phyloP scores from a whole-genome alignment of 2,888 invertebrate species.

The Germaria angustata region DNA sequence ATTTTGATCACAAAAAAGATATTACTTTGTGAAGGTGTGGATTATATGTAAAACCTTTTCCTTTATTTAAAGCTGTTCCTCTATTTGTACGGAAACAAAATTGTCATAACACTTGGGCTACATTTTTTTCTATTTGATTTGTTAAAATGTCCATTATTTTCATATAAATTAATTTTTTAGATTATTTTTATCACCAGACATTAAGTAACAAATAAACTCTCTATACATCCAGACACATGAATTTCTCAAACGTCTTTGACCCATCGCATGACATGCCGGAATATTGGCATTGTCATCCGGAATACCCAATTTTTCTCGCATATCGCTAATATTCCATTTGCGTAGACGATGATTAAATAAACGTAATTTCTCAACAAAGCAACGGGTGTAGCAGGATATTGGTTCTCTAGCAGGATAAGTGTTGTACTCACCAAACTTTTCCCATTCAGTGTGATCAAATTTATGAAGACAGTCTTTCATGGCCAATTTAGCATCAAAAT shows the following conservation, averaged over 20 bases:
- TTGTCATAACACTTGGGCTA: no score
- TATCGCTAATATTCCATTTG: slow-evolving; percentile 71
- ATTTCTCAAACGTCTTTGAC: slow-evolving; percentile 65
- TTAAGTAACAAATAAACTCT: slow-evolving; percentile 73
- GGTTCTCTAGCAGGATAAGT: slow-evolving; percentile 73
- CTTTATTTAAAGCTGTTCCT: no score
- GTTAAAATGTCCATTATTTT: no score
- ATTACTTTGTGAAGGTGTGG: no score
- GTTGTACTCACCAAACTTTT: slow-evolving; percentile 68
- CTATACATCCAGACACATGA: slow-evolving; percentile 70
- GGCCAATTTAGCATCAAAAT: slow-evolving; percentile 70
- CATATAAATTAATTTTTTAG: no score
- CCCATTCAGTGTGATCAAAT: slow-evolving; percentile 72
- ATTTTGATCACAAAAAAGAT: no score
- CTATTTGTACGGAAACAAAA: no score
- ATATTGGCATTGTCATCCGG: slow-evolving; percentile 64
- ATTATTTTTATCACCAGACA: slow-evolving; percentile 61
- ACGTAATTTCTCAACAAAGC: slow-evolving; percentile 72
- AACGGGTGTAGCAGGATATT: slow-evolving; percentile 75
- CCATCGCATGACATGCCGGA: slow-evolving; percentile 65
- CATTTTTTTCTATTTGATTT: no score
- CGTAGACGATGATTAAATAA: slow-evolving; percentile 71
- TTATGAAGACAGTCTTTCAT: slow-evolving; percentile 75
- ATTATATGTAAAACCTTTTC: no score
- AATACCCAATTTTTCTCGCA: slow-evolving; percentile 71